Evolutionary conservation across 2,113 vertebrate species (phyloP).

Genomic region (Nyctibius bracteatus): DNA sequence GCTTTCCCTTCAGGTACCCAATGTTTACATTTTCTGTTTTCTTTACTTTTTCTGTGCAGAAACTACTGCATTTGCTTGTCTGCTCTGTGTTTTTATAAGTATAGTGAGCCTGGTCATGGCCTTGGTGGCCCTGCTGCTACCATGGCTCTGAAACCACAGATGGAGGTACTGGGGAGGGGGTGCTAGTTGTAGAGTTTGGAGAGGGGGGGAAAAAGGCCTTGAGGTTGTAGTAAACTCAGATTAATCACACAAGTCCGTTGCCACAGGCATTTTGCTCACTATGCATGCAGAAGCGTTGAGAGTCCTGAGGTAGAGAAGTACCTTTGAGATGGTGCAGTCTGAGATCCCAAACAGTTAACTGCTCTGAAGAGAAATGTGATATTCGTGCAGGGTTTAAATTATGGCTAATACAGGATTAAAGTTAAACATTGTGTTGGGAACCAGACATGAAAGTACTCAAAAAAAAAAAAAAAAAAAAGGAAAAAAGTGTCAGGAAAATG

Average conservation of each 20-base stretch:
- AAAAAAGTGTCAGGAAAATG: not conserved
- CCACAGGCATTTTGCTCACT: not conserved
- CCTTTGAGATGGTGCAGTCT: not conserved
- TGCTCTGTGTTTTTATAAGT: not conserved
- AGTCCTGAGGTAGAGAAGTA: not conserved
- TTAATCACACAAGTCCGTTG: not conserved
- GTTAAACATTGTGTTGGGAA: not conserved
- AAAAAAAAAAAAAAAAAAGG: not conserved
- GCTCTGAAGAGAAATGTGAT: not conserved
- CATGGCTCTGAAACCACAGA: not conserved
- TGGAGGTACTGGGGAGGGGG: not conserved
- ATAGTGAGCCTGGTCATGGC: not conserved
- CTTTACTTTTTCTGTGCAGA: not conserved
- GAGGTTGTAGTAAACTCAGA: not conserved
- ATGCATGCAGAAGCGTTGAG: rapidly evolving
- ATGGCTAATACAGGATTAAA: not conserved
- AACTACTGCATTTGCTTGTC: not conserved
- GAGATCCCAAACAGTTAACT: not conserved
- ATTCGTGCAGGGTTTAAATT: not conserved
- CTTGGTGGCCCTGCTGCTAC: not conserved
- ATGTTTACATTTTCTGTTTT: not conserved
- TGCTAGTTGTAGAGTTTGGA: not conserved
- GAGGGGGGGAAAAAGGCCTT: too few species aligned
- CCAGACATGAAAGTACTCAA: not conserved
- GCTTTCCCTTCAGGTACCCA: not conserved